A percentile compares a stretch with the other conserved stretches of the same genome.
These are phyloP conservation scores for Crax fasciolata DNA, from an alignment of 2,797 vertebrate genomes.

Conservation along the genomic window DNA sequence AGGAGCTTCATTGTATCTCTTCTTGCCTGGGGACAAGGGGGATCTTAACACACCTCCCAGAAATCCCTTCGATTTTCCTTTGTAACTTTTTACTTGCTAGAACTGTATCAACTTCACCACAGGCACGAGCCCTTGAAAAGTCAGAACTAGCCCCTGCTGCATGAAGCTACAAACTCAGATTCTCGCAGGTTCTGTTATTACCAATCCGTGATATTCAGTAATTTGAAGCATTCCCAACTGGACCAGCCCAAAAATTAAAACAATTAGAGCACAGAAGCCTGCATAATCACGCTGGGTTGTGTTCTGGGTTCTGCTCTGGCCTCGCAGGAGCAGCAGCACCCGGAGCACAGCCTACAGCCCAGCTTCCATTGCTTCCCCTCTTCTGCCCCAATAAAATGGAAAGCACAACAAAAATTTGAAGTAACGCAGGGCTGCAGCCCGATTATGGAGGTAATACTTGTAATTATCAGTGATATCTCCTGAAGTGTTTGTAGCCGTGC, in stretches of 20 bases:
- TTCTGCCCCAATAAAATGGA: background rate
- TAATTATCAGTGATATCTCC: conserved; percentile 2
- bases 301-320: conserved; percentile 32
- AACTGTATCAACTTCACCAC: background rate
- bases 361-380: background rate
- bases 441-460: background rate
- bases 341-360: background rate
- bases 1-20: background rate
- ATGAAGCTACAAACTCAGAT: background rate
- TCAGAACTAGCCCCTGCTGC: background rate
- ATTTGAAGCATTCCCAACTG: background rate
- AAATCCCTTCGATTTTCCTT: background rate
- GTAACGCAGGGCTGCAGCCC: background rate
- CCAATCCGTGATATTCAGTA: background rate
- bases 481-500: background rate
- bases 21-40: background rate
- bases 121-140: background rate
- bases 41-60: background rate
- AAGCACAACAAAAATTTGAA: background rate
- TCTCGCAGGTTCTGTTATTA: background rate
- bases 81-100: no score
- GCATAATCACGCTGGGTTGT: conserved; percentile 12
- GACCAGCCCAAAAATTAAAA: conserved; percentile 24
- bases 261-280: conserved; percentile 34
- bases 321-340: conserved; percentile 43